Evolutionary conservation across 1,140 invertebrate species (phyloP).

Genomic region (honey bee (Apis mellifera)): Amel_HAv3.1 CM009936.2:11215501-11216000

Average conservation of each 20-base stretch:
- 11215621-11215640: background rate
- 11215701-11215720: background rate
- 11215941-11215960: constrained; percentile 21
- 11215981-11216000: constrained; percentile 25
- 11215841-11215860: background rate
- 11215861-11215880: constrained; percentile 3
- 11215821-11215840: background rate
- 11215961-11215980: constrained; percentile 16
- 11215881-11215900: background rate
- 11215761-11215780: background rate
- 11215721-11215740: background rate
- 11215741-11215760: background rate
- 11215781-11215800: background rate
- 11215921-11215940: constrained; percentile 12
- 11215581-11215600: background rate
- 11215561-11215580: too few species aligned
- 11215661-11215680: too few species aligned
- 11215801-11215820: background rate
- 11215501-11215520: too few species aligned
- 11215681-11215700: too few species aligned
- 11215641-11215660: too few species aligned
- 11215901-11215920: constrained; percentile 13
- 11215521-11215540: too few species aligned
- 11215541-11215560: too few species aligned
- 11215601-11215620: background rate